Evolutionary conservation across 2,888 invertebrate genomes (phyloP).

Genomic region (Nephrotoma guestfalica): DNA sequence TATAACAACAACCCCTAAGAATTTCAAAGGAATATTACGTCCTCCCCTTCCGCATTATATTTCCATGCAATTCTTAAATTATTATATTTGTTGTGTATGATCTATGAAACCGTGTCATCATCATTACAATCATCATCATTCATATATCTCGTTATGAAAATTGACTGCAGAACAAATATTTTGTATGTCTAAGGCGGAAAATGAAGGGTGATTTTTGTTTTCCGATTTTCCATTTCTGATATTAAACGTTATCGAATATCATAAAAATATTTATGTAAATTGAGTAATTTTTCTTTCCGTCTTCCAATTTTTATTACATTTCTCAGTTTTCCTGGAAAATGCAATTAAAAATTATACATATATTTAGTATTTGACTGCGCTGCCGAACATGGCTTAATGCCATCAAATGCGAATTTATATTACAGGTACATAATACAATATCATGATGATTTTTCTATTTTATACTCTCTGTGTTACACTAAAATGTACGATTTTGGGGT

Average conservation of each 20-base stretch:
- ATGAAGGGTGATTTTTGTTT: neutral
- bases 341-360: neutral
- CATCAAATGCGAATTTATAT: neutral
- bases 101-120: neutral
- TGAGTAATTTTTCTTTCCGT: neutral
- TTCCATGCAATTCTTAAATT: neutral
- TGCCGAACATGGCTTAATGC: no score
- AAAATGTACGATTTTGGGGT: neutral
- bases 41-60: neutral
- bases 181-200: neutral
- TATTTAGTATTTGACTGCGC: neutral
- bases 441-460: neutral
- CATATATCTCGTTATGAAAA: neutral
- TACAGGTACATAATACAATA: neutral
- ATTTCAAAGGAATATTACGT: neutral
- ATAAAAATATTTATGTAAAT: neutral
- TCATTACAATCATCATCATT: neutral
- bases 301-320: neutral
- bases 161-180: neutral
- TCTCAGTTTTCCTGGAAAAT: neutral
- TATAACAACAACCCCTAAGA: neutral
- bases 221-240: neutral
- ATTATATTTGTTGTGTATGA: neutral
- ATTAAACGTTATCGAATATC: neutral
- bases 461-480: neutral